These are phyloP conservation scores for silkworm (Bombyx mori) DNA, from an alignment of 1,140 invertebrate genomes.

Conservation along the genomic window ASM3026992v2 NC_085126.1:5684001-5684500, in stretches of 20 bases:
- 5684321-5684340: constrained; percentile 71
- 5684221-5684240: constrained; percentile 87
- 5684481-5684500: neutral
- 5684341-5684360: constrained; percentile 63
- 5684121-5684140: constrained; percentile 17
- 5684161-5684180: constrained; percentile 62
- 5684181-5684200: constrained; percentile 59
- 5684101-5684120: constrained; percentile 55
- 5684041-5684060: constrained; percentile 54
- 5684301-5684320: constrained; percentile 88
- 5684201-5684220: constrained; percentile 71
- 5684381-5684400: constrained; percentile 68
- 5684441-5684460: constrained; percentile 56
- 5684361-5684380: constrained; percentile 64
- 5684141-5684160: constrained; percentile 35
- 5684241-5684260: constrained; percentile 88
- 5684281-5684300: constrained; percentile 89
- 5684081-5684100: constrained; percentile 17
- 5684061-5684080: constrained; percentile 36
- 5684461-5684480: constrained; percentile 53
- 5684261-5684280: constrained; percentile 88
- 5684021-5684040: constrained; percentile 52
- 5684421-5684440: constrained; percentile 69
- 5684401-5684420: constrained; percentile 66
- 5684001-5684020: constrained; percentile 45